Evolutionary conservation across 2,113 vertebrate species (phyloP).

Genomic region (Poicephalus meyeri): DNA sequence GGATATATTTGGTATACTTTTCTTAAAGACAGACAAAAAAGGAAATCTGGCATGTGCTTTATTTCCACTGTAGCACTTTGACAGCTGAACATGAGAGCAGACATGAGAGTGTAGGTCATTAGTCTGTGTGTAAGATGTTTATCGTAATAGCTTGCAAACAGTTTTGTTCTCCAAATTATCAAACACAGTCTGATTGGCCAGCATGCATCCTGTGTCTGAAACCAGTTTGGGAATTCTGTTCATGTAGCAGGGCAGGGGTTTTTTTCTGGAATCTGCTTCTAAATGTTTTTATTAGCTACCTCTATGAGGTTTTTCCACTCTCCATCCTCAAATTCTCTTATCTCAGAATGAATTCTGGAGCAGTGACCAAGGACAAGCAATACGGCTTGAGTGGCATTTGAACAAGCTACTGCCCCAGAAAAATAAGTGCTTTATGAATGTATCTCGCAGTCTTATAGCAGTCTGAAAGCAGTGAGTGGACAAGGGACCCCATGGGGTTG

Average conservation of each 20-base stretch:
- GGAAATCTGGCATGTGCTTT: not conserved
- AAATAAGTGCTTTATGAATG: not conserved
- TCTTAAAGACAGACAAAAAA: not conserved
- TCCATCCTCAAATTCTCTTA: not conserved
- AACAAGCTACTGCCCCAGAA: not conserved
- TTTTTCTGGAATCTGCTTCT: not conserved
- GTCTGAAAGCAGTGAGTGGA: not conserved
- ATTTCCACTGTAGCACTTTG: not conserved
- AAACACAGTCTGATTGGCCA: not conserved
- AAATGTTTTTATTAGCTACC: not conserved
- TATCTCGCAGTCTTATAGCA: not conserved
- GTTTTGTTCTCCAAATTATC: not conserved
- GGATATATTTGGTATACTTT: not conserved
- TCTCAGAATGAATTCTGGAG: not conserved
- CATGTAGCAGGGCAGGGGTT: not conserved
- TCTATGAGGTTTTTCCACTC: not conserved
- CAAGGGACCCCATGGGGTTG: not conserved
- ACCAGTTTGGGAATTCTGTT: not conserved
- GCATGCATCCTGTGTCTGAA: not conserved
- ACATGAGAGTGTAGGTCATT: not conserved
- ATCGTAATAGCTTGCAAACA: not conserved
- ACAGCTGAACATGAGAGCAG: not conserved
- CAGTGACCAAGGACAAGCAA: not conserved
- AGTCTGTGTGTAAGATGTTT: not conserved
- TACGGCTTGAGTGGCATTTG: not conserved